Evolutionary conservation across 2,113 vertebrate genomes (phyloP).

Genomic region (Collichthys lucidus): DNA sequence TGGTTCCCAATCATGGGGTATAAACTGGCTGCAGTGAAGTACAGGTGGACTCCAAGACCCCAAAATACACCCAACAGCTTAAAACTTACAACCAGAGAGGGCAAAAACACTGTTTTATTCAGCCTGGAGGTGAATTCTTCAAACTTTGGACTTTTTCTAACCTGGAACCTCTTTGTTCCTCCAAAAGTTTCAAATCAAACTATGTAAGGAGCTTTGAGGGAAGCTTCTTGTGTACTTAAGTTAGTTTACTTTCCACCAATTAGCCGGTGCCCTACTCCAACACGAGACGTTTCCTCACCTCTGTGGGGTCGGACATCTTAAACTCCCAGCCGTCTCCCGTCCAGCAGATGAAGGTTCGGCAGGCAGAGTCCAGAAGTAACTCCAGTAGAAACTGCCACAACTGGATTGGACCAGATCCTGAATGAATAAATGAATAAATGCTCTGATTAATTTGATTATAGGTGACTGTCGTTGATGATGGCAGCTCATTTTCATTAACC

Average conservation of each 20-base stretch:
- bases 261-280: background rate
- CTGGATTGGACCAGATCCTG: constrained; percentile 87
- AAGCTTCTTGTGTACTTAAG: background rate
- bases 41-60: too few relatives aligned
- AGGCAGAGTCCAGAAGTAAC: constrained; percentile 85
- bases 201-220: too few relatives aligned
- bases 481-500: background rate
- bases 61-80: too few relatives aligned
- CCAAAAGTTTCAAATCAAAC: too few relatives aligned
- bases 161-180: too few relatives aligned
- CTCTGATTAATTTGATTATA: background rate
- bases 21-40: too few relatives aligned
- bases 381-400: constrained; percentile 89
- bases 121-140: too few relatives aligned
- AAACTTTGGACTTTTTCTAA: too few relatives aligned
- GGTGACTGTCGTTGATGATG: background rate
- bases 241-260: background rate
- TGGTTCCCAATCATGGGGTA: background rate
- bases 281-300: constrained; percentile 71
- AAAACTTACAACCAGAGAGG: too few relatives aligned
- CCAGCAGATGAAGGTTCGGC: constrained; percentile 86
- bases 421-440: background rate
- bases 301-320: constrained; percentile 88
- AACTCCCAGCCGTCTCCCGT: constrained; percentile 90
- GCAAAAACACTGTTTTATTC: too few relatives aligned